Evolutionary conservation across 2,113 vertebrate genomes (phyloP).

Genomic region (Calonectris borealis): DNA sequence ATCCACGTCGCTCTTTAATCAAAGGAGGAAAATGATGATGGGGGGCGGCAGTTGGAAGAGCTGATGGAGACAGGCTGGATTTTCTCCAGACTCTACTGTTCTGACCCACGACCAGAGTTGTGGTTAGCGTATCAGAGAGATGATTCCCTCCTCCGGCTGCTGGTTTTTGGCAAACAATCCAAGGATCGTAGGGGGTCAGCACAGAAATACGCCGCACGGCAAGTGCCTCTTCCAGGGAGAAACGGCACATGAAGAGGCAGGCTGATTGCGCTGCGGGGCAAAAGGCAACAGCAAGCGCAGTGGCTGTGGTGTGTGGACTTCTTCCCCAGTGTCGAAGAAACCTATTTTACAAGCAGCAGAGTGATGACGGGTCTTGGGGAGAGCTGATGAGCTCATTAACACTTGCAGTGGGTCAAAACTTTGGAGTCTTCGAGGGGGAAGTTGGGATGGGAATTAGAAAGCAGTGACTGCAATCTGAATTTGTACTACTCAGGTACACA

Average conservation of each 20-base stretch:
- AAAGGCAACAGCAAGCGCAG: neutral
- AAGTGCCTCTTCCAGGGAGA: neutral
- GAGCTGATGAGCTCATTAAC: neutral
- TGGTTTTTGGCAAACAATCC: neutral
- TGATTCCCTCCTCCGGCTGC: neutral
- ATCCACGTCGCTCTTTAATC: neutral
- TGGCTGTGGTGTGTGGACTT: neutral
- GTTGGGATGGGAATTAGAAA: neutral
- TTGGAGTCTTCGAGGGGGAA: neutral
- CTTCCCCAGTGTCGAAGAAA: neutral
- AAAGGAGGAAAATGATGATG: conserved; percentile 2
- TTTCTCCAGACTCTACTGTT: conserved; percentile 25
- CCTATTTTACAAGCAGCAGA: neutral
- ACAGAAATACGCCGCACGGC: neutral
- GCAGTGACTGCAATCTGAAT: neutral
- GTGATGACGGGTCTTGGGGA: neutral
- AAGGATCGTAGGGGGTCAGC: neutral
- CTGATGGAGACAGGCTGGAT: conserved; percentile 15
- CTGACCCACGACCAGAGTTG: neutral
- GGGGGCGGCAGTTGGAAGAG: neutral
- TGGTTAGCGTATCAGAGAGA: neutral
- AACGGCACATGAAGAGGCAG: neutral
- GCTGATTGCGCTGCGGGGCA: neutral
- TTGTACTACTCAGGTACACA: neutral
- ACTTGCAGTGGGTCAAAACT: neutral